These are phyloP conservation scores for Mirza zaza DNA, from an alignment of 2,113 vertebrate species.

Conservation along the genomic window DNA sequence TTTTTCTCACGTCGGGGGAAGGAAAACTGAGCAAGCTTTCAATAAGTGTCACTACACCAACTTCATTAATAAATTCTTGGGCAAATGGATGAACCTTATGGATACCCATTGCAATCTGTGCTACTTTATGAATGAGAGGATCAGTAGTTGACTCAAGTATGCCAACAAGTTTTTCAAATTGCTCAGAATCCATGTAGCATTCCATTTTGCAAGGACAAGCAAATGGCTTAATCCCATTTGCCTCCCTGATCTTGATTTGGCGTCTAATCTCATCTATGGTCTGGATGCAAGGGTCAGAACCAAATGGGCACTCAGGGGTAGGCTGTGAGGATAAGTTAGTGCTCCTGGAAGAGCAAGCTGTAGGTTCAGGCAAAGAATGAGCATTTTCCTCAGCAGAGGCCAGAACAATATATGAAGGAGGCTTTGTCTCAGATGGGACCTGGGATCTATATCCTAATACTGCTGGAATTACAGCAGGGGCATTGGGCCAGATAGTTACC, in stretches of 20 bases:
- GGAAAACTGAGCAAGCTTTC: slow-evolving; percentile 76
- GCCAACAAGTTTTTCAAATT: slow-evolving; percentile 73
- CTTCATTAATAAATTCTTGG: slow-evolving; percentile 75
- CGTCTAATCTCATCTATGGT: slow-evolving; percentile 74
- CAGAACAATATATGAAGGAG: slow-evolving; percentile 64
- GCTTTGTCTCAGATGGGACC: slow-evolving; percentile 21
- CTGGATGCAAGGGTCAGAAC: slow-evolving; percentile 64
- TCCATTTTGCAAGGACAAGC: slow-evolving; percentile 78
- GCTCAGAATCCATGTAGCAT: slow-evolving; percentile 69
- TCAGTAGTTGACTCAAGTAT: slow-evolving; percentile 75
- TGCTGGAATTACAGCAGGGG: slow-evolving; percentile 67
- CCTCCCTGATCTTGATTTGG: slow-evolving; percentile 71
- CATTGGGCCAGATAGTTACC: slow-evolving; percentile 73
- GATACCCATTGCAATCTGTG: slow-evolving; percentile 77
- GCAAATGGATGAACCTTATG: slow-evolving; percentile 70
- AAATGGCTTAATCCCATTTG: slow-evolving; percentile 75
- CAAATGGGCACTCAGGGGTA: slow-evolving; percentile 63
- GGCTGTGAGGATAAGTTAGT: neutral
- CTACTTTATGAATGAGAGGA: slow-evolving; percentile 78
- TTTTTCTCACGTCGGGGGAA: slow-evolving; percentile 62
- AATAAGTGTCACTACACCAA: slow-evolving; percentile 75
- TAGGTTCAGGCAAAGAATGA: neutral
- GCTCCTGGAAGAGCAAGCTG: neutral
- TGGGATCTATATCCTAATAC: slow-evolving; percentile 65
- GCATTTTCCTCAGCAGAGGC: slow-evolving; percentile 49